Conservation (phyloP, 2,888 invertebrate species). For the Xestia xanthographa region DNA sequence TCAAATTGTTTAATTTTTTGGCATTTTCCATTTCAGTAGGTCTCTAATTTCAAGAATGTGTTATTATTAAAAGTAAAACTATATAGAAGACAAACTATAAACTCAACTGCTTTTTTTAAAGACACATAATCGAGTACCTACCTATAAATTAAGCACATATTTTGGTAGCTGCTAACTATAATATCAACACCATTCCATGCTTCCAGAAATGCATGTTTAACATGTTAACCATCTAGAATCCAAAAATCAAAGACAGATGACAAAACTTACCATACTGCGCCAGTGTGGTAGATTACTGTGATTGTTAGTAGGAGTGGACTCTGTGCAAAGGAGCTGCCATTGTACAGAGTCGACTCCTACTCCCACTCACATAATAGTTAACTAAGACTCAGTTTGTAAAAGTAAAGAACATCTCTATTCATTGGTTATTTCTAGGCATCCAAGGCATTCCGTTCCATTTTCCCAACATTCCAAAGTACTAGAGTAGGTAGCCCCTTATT, state of each 20-base stretch:
- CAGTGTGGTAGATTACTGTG: not conserved
- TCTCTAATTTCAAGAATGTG: not conserved
- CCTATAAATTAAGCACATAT: not conserved
- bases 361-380: not conserved
- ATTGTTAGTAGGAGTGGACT: too few species aligned
- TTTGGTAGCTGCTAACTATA: too few species aligned
- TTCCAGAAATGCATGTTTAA: not conserved
- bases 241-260: not conserved
- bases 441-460: constrained; percentile 13
- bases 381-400: not conserved
- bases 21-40: not conserved
- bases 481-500: not conserved
- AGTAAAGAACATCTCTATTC: constrained; percentile 25
- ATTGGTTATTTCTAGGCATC: not conserved
- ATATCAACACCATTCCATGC: too few species aligned
- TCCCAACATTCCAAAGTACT: constrained; percentile 33
- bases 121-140: not conserved
- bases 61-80: not conserved
- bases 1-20: not conserved
- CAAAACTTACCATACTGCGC: not conserved
- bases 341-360: not conserved
- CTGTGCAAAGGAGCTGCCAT: too few species aligned
- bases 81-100: not conserved
- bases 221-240: not conserved
- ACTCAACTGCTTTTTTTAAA: not conserved